Conservation (phyloP, 2,888 invertebrate species). For the Antheraea assamensis region DNA sequence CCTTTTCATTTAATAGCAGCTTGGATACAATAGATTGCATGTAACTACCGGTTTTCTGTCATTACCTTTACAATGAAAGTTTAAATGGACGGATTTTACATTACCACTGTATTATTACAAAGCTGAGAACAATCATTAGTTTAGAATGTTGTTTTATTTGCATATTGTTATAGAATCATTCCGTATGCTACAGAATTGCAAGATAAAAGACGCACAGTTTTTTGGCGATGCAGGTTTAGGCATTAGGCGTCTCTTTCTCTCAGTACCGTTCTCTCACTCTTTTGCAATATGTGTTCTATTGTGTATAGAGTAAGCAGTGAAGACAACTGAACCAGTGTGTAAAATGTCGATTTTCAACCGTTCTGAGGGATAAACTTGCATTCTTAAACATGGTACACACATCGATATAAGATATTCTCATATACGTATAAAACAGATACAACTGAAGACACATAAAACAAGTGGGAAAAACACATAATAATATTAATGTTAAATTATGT, state of each 20-base stretch:
- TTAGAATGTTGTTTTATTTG: not conserved
- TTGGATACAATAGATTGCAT: constrained; percentile 31
- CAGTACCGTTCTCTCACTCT: too few relatives aligned
- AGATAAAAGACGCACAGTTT: too few relatives aligned
- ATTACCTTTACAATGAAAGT: constrained; percentile 22
- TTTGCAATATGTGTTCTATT: not conserved
- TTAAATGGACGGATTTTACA: constrained; percentile 17
- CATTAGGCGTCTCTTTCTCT: not conserved
- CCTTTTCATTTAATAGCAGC: constrained; percentile 23
- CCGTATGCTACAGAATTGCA: too few relatives aligned
- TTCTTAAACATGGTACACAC: too few relatives aligned
- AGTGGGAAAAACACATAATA: not conserved
- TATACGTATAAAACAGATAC: not conserved
- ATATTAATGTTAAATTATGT: not conserved
- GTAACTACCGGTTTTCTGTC: constrained; percentile 24
- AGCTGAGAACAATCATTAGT: not conserved
- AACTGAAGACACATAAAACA: not conserved
- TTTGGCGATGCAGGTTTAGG: too few relatives aligned
- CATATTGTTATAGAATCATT: not conserved
- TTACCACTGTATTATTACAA: constrained; percentile 6
- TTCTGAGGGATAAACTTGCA: too few relatives aligned
- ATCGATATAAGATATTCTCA: not conserved
- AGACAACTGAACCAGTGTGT: too few relatives aligned
- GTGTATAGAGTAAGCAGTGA: not conserved
- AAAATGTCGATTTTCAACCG: too few relatives aligned